Conservation (phyloP, 2,113 vertebrate genomes). For the Tupaia tana region DNA sequence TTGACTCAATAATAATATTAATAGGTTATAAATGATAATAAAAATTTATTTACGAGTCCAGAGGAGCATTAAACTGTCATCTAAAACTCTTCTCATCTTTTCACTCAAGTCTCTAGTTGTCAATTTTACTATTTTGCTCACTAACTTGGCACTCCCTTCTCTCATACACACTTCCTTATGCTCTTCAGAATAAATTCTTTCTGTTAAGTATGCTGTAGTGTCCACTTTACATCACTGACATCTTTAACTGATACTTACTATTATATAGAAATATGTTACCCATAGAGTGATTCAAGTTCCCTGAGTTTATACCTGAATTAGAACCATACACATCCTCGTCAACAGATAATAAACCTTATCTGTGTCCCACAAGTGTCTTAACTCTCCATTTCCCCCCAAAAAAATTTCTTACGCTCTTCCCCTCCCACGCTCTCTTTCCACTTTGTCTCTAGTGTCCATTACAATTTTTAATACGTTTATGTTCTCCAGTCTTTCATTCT, state of each 20-base stretch:
- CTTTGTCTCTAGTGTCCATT: too few relatives aligned
- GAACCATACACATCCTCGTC: neutral
- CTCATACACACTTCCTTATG: neutral
- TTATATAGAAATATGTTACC: neutral
- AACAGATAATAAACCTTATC: too few relatives aligned
- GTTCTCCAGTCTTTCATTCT: too few relatives aligned
- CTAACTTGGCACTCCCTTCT: fast-evolving
- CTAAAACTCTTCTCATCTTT: neutral
- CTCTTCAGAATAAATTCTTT: neutral
- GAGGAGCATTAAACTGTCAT: neutral
- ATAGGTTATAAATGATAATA: neutral
- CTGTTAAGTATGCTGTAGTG: neutral
- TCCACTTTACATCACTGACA: neutral
- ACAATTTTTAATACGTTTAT: too few relatives aligned
- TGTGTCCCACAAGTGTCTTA: too few relatives aligned
- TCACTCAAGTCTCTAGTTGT: neutral
- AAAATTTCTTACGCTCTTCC: too few relatives aligned
- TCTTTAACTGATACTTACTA: neutral
- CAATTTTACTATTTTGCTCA: neutral
- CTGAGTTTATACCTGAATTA: neutral
- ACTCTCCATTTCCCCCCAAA: too few relatives aligned
- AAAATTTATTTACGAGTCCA: neutral
- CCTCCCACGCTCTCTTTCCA: too few relatives aligned
- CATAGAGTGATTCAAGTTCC: neutral
- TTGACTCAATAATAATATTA: constrained; percentile 45